Conservation (phyloP, 2,797 vertebrate genomes). For the Valencia hispanica region DNA sequence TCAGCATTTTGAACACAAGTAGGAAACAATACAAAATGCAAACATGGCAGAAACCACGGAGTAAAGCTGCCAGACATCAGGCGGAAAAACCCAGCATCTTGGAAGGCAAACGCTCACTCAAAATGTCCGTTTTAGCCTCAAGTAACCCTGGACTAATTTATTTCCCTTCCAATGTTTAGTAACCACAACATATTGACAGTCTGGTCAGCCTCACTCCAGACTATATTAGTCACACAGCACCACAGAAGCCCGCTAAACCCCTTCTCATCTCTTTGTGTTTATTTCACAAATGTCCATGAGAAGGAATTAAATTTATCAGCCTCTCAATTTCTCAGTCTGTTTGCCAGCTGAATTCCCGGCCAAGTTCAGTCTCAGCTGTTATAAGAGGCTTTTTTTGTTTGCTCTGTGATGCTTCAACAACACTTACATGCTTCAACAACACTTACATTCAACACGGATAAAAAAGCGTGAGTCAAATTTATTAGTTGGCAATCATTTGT, state of each 20-base stretch:
- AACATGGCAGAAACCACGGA: conserved; percentile 23
- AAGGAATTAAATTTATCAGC: conserved; percentile 69
- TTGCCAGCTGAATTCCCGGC: conserved; percentile 55
- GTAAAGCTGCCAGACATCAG: conserved; percentile 13
- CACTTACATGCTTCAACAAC: conserved; percentile 7
- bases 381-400: conserved; percentile 54
- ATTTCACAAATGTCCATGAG: conserved; percentile 70
- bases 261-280: conserved; percentile 54
- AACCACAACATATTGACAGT: conserved; percentile 70
- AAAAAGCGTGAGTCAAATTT: background rate
- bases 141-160: conserved; percentile 44
- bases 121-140: conserved; percentile 35
- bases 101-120: conserved; percentile 15
- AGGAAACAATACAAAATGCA: background rate
- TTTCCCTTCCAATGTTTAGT: conserved; percentile 55
- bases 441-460: background rate
- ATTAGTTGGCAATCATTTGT: conserved; percentile 3
- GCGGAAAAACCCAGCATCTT: conserved; percentile 3
- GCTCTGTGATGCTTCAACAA: conserved; percentile 19
- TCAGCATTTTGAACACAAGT: conserved; percentile 29
- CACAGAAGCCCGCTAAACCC: conserved; percentile 44
- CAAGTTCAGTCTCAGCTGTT: conserved; percentile 61
- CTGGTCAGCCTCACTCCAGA: conserved; percentile 64
- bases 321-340: conserved; percentile 50
- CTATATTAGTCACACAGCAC: conserved; percentile 69